phyloP scores from a whole-genome alignment of 2,113 vertebrate species.

The Fukomys damarensis region DNA sequence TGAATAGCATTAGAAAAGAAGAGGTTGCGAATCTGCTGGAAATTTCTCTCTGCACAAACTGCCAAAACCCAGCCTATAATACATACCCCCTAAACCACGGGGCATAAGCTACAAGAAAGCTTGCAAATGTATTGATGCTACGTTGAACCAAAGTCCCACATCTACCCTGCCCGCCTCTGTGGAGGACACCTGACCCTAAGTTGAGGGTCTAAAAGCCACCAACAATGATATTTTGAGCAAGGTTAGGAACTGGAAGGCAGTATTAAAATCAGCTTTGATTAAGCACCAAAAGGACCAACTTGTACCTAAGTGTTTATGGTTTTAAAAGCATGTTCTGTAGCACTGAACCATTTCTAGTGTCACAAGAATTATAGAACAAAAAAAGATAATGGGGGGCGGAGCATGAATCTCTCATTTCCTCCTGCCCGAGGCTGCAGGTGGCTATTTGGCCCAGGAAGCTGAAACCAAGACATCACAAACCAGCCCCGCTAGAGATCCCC shows the following conservation, averaged over 20 bases:
- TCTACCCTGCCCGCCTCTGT: neutral
- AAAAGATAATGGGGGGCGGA: neutral
- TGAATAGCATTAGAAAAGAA: neutral
- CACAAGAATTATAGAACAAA: neutral
- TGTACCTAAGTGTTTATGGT: neutral
- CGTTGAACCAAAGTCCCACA: neutral
- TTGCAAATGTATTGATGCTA: neutral
- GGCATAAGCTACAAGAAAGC: neutral
- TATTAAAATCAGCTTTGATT: neutral
- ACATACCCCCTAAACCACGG: neutral
- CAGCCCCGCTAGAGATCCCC: neutral
- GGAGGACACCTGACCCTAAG: neutral
- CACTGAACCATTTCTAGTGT: neutral
- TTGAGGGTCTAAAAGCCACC: neutral
- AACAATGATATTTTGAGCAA: neutral
- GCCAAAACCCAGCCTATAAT: neutral
- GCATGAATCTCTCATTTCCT: neutral
- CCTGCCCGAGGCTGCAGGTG: neutral
- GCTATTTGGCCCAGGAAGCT: neutral
- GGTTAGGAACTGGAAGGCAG: neutral
- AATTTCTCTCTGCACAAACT: neutral
- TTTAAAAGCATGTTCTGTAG: neutral
- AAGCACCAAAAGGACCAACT: neutral
- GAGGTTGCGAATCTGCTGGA: neutral
- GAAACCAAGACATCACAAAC: neutral